Percentiles rank a stretch among this genome's conserved stretches.
phyloP scores from a whole-genome alignment of 2,113 vertebrate species.

The Papio anubis region DNA sequence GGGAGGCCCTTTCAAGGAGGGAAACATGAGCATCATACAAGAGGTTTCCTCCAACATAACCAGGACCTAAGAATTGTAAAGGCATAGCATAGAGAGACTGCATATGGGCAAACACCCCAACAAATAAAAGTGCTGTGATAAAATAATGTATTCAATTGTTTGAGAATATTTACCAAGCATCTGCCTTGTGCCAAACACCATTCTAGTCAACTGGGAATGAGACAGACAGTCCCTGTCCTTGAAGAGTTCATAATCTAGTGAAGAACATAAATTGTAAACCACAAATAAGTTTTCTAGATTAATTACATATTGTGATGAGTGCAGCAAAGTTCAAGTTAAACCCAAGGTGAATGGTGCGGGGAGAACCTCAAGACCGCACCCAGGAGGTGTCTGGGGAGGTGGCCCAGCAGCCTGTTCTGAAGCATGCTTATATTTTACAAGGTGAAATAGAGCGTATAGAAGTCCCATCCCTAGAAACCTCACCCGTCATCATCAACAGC shows the following conservation, averaged over 20 bases:
- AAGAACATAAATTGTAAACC: neutral
- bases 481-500: neutral
- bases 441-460: neutral
- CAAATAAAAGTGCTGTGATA: neutral
- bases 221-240: neutral
- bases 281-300: neutral
- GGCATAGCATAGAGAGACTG: neutral
- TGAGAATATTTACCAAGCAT: neutral
- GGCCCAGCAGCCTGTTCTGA: neutral
- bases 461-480: neutral
- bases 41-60: neutral
- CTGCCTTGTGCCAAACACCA: neutral
- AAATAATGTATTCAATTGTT: neutral
- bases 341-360: too few relatives aligned
- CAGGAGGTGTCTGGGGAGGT: neutral
- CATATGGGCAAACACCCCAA: neutral
- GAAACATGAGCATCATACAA: neutral
- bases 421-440: neutral
- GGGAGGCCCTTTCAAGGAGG: neutral
- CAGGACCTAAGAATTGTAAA: neutral
- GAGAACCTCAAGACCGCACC: neutral
- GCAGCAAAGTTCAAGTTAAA: neutral
- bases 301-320: neutral
- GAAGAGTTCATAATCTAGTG: neutral
- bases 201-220: neutral